A percentile compares a stretch with the other conserved stretches of the same genome.
Conservation (phyloP, 2,113 vertebrate species). For the Malurus alboscapulatus region DNA sequence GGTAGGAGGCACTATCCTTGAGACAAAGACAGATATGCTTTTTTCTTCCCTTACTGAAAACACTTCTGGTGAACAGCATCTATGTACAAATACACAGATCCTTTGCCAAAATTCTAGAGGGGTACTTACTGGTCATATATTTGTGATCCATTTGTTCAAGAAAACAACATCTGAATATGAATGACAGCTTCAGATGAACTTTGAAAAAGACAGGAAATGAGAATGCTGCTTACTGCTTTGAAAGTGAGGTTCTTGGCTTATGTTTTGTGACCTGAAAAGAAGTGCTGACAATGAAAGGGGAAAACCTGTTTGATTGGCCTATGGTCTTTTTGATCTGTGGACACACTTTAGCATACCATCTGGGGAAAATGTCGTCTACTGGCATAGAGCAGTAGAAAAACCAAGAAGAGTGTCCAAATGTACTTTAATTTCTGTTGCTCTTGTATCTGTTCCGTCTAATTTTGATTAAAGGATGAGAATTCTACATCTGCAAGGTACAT, state of each 20-base stretch:
- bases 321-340: slow-evolving; percentile 38
- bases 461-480: background rate
- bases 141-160: slow-evolving; percentile 24
- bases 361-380: slow-evolving; percentile 13
- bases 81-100: background rate
- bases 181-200: background rate
- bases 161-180: slow-evolving; percentile 4
- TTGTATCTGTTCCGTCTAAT: background rate
- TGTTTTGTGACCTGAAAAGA: slow-evolving; percentile 52
- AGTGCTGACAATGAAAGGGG: slow-evolving; percentile 39
- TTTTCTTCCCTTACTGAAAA: background rate
- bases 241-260: slow-evolving; percentile 53
- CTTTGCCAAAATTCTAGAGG: background rate
- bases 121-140: background rate
- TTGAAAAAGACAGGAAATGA: background rate
- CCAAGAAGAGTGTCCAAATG: background rate
- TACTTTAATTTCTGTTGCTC: background rate
- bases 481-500: background rate
- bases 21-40: background rate
- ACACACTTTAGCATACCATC: background rate
- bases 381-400: background rate
- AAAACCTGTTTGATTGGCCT: slow-evolving; percentile 41
- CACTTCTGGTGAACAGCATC: background rate
- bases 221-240: slow-evolving; percentile 31
- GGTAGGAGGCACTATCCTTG: background rate